Evolutionary conservation across 2,888 invertebrate species (phyloP).

Genomic region (Hirtodrosophila alboralis): DNA sequence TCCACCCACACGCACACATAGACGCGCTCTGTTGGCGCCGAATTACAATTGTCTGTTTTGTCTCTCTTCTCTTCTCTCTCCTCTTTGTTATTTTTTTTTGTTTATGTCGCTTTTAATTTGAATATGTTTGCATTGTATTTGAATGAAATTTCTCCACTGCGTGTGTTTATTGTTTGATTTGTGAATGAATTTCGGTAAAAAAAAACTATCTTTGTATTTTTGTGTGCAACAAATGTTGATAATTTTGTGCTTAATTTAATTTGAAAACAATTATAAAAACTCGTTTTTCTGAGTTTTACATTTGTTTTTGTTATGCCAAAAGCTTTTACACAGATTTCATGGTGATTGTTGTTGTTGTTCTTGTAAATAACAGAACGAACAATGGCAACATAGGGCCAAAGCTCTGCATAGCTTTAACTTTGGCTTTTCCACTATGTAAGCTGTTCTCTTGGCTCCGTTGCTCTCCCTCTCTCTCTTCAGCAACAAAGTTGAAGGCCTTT

Average conservation of each 20-base stretch:
- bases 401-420: constrained; percentile 24
- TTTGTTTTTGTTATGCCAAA: constrained; percentile 22
- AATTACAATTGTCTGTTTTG: constrained; percentile 28
- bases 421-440: no score
- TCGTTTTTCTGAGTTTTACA: constrained; percentile 47
- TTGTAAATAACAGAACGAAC: constrained; percentile 49
- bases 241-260: constrained; percentile 45
- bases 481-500: constrained; percentile 73
- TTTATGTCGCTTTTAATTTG: constrained; percentile 1
- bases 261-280: constrained; percentile 36
- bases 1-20: constrained; percentile 12
- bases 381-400: constrained; percentile 25
- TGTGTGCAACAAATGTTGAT: neutral
- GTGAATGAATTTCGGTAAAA: constrained; percentile 43
- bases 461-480: constrained; percentile 20
- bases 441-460: constrained; percentile 2
- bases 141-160: constrained; percentile 33
- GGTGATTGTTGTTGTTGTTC: constrained; percentile 17
- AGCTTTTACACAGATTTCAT: constrained; percentile 33
- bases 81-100: neutral
- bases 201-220: constrained; percentile 4
- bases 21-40: constrained; percentile 33
- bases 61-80: no score
- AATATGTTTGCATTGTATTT: constrained; percentile 1
- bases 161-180: constrained; percentile 9